Percentiles rank a stretch among this genome's conserved stretches.
phyloP scores from a whole-genome alignment of 2,888 invertebrate species.

The Carpatolechia fugitivella region DNA sequence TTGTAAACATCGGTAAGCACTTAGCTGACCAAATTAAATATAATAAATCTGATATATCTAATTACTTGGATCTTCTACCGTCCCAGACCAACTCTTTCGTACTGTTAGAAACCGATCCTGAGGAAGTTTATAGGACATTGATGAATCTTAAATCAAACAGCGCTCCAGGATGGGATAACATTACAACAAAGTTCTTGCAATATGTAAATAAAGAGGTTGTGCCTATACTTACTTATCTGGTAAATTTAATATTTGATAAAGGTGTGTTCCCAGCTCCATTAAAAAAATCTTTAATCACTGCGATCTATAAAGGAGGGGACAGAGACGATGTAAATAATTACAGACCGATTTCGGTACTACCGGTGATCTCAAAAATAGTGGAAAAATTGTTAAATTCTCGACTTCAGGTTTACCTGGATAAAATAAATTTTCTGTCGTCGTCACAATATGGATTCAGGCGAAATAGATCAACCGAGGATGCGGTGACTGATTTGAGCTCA shows the following conservation, averaged over 20 bases:
- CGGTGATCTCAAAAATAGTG: neutral
- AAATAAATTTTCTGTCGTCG: neutral
- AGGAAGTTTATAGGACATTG: neutral
- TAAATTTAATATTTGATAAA: neutral
- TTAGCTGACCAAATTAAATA: neutral
- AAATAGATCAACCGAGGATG: constrained; percentile 3
- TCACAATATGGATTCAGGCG: neutral
- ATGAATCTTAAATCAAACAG: neutral
- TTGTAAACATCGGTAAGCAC: neutral
- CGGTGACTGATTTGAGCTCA: neutral
- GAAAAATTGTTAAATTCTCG: neutral
- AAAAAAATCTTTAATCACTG: neutral
- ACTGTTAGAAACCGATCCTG: neutral
- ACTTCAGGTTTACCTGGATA: neutral
- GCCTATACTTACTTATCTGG: neutral
- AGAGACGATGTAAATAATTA: constrained; percentile 1
- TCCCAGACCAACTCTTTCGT: neutral
- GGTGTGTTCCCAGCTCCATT: neutral
- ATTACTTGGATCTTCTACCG: neutral
- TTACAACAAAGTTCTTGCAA: neutral
- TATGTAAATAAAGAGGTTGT: neutral
- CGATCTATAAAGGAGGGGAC: neutral
- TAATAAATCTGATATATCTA: neutral
- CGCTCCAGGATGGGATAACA: neutral
- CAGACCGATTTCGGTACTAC: constrained; percentile 1